Percentiles rank a stretch among this genome's conserved stretches.
Evolutionary conservation across 2,888 invertebrate genomes (phyloP).

Genomic region (Caprella mutica): DNA sequence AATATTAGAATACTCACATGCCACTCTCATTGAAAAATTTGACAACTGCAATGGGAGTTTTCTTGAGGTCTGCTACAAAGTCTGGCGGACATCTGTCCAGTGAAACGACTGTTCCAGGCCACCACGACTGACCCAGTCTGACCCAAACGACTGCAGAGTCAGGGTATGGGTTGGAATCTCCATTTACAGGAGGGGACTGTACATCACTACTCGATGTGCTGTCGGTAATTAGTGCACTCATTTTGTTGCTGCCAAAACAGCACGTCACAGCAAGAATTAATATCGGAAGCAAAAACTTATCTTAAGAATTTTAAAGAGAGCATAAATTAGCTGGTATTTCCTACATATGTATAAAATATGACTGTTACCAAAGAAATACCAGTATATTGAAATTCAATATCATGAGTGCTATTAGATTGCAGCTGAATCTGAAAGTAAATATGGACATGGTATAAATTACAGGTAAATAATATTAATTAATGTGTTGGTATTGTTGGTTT

Average conservation of each 20-base stretch:
- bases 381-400: no score
- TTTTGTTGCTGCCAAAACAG: neutral
- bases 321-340: no score
- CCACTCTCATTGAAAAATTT: constrained; percentile 74
- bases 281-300: neutral
- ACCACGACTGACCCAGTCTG: constrained; percentile 48
- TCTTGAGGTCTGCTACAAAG: constrained; percentile 44
- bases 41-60: constrained; percentile 65
- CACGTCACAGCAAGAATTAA: neutral
- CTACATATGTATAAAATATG: no score
- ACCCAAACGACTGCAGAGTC: constrained; percentile 30
- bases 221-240: neutral
- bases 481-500: no score
- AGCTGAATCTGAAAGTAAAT: no score
- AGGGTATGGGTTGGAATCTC: no score
- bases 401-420: no score
- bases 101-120: constrained; percentile 66
- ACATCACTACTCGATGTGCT: neutral
- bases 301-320: no score
- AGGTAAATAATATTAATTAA: no score
- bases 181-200: neutral
- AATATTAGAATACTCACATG: constrained; percentile 53
- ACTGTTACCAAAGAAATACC: no score
- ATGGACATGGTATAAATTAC: no score
- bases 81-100: constrained; percentile 56